A percentile compares a stretch with the other conserved stretches of the same genome.
Conservation (phyloP, 2,113 vertebrate genomes). For the Otis tarda region DNA sequence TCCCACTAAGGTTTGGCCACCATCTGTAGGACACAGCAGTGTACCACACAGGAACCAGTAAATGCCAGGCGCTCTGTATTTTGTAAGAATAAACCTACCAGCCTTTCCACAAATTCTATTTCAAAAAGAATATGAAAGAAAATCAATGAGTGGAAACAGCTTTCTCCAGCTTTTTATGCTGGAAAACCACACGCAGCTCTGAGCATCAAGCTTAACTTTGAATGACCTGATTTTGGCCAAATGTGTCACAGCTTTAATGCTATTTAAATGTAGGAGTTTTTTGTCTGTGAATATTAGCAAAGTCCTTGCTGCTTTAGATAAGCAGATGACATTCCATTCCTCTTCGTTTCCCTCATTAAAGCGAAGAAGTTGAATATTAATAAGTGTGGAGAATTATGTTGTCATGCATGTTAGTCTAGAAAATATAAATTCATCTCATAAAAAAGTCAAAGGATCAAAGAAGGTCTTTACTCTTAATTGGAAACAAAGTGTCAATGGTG, state of each 20-base stretch:
- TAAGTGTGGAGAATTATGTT: slow-evolving; percentile 76
- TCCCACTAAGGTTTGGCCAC: neutral
- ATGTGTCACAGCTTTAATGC: neutral
- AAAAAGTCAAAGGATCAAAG: slow-evolving; percentile 76
- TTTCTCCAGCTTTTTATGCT: neutral
- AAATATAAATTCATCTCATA: slow-evolving; percentile 78
- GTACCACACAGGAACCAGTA: neutral
- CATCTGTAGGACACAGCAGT: neutral
- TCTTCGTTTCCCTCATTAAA: slow-evolving; percentile 71
- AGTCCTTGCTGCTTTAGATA: slow-evolving; percentile 68
- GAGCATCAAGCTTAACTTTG: neutral
- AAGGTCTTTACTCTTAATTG: slow-evolving; percentile 76
- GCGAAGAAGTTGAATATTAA: slow-evolving; percentile 73
- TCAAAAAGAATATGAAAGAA: neutral
- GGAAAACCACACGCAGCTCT: neutral
- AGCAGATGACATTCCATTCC: slow-evolving; percentile 74
- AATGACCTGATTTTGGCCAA: slow-evolving; percentile 40
- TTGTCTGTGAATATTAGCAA: slow-evolving; percentile 38
- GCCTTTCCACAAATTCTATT: neutral
- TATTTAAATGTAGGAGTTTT: neutral
- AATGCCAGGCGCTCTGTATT: neutral
- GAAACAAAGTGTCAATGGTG: slow-evolving; percentile 73
- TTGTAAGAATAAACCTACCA: neutral
- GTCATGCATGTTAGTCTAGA: slow-evolving; percentile 76
- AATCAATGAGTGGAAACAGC: neutral